These are phyloP conservation scores for Oeneis ivallda DNA, from an alignment of 2,888 invertebrate genomes.

Conservation along the genomic window DNA sequence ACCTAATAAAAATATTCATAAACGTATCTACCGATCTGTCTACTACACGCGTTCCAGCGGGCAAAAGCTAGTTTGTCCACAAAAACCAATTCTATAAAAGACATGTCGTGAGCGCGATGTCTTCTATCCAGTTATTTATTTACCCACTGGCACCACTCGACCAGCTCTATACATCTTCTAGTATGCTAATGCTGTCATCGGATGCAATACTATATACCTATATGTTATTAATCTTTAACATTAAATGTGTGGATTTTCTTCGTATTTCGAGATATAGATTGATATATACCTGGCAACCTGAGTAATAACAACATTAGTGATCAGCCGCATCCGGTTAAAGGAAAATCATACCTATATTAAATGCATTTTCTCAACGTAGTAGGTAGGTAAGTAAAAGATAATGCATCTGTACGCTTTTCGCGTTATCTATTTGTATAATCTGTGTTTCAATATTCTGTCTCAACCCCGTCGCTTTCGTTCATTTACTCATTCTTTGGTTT, in stretches of 20 bases:
- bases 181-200: conserved; percentile 30
- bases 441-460: too few species aligned
- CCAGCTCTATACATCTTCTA: conserved; percentile 25
- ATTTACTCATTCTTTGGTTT: too few species aligned
- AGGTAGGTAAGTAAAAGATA: too few species aligned
- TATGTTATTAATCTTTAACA: conserved; percentile 19
- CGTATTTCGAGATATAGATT: conserved; percentile 13
- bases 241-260: conserved; percentile 15
- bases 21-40: too few species aligned
- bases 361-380: not conserved
- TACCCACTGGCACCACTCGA: conserved; percentile 20
- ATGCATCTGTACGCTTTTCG: too few species aligned
- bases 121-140: conserved; percentile 24
- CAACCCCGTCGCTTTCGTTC: too few species aligned
- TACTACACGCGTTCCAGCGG: not conserved
- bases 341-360: not conserved
- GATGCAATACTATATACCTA: conserved; percentile 17
- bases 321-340: not conserved
- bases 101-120: conserved; percentile 16
- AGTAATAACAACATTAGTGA: not conserved
- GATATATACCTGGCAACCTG: conserved; percentile 5
- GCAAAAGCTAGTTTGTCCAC: not conserved
- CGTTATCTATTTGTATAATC: too few species aligned
- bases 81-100: conserved; percentile 1
- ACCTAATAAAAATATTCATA: too few species aligned